Conservation (phyloP, 2,797 vertebrate genomes). For the Coregonus ussuriensis region DNA sequence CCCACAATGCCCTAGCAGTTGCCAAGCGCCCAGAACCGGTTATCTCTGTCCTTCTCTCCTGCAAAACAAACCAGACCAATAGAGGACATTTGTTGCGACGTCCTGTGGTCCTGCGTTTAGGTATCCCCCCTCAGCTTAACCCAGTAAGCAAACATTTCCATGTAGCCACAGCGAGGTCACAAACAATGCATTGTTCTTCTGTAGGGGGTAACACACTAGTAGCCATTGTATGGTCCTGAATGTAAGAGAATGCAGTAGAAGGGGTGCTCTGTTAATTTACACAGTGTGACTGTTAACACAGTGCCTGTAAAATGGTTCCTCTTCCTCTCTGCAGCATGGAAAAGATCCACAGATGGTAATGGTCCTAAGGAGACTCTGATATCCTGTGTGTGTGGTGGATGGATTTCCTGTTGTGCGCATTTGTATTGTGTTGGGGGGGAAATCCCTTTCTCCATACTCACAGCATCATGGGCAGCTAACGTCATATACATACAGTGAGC, state of each 20-base stretch:
- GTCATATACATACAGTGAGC: too few relatives aligned
- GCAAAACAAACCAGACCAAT: conserved; percentile 35
- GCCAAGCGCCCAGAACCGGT: conserved; percentile 48
- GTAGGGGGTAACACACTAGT: conserved; percentile 34
- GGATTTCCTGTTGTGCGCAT: background rate
- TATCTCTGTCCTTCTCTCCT: background rate
- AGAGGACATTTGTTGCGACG: conserved; percentile 37
- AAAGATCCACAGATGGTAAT: background rate
- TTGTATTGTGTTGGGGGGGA: background rate
- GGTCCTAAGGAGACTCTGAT: conserved; percentile 1
- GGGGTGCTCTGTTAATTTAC: conserved; percentile 7
- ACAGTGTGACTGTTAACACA: conserved; percentile 17
- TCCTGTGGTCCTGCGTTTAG: conserved; percentile 49
- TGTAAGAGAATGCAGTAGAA: conserved; percentile 25
- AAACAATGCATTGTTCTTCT: conserved; percentile 52
- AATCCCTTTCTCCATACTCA: background rate
- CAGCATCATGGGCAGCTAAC: too few relatives aligned
- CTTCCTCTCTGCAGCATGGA: conserved; percentile 11
- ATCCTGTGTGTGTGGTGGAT: background rate
- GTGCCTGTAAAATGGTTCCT: background rate
- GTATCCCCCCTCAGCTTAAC: conserved; percentile 2
- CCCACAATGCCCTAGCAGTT: conserved; percentile 55
- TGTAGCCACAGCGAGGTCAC: conserved; percentile 26
- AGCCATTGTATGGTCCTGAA: conserved; percentile 45
- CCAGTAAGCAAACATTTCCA: conserved; percentile 46